Percentiles rank a stretch among this genome's conserved stretches.
Evolutionary conservation across 2,113 vertebrate genomes (phyloP).

Genomic region (Embiotoca jacksoni): DNA sequence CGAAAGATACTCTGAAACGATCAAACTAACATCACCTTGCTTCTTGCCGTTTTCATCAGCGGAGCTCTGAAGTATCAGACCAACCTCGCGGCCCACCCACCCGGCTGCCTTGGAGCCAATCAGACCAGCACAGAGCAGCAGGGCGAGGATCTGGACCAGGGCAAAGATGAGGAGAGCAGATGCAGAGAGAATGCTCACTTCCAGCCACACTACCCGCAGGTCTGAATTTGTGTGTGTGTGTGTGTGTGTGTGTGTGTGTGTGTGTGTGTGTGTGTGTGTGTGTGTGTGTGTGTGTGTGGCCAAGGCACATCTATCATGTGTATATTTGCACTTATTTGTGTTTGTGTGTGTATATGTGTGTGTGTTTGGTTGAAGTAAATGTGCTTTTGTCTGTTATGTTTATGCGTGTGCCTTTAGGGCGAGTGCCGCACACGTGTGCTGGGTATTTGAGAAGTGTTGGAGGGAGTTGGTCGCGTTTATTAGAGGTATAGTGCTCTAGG

Average conservation of each 20-base stretch:
- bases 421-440: conserved; percentile 74
- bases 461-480: conserved; percentile 55
- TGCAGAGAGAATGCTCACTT: conserved; percentile 92
- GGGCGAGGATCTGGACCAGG: conserved; percentile 56
- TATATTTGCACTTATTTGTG: conserved; percentile 79
- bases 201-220: conserved; percentile 93
- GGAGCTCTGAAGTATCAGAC: conserved; percentile 95
- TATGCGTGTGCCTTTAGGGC: conserved; percentile 66
- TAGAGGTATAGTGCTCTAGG: conserved; percentile 53
- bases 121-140: conserved; percentile 72
- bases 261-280: conserved; percentile 63
- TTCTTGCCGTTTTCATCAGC: conserved; percentile 72
- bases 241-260: no score
- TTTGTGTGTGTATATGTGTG: conserved; percentile 78
- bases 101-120: conserved; percentile 91
- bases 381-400: conserved; percentile 39
- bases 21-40: not conserved
- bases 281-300: conserved; percentile 78
- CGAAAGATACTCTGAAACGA: not conserved
- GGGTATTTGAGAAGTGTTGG: conserved; percentile 57
- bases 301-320: not conserved
- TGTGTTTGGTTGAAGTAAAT: conserved; percentile 78
- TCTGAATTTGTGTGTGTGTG: conserved; percentile 75
- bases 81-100: conserved; percentile 92
- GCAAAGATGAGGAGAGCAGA: conserved; percentile 74